Conservation (phyloP, 2,797 vertebrate species). For the Chrysocyon brachyurus region DNA sequence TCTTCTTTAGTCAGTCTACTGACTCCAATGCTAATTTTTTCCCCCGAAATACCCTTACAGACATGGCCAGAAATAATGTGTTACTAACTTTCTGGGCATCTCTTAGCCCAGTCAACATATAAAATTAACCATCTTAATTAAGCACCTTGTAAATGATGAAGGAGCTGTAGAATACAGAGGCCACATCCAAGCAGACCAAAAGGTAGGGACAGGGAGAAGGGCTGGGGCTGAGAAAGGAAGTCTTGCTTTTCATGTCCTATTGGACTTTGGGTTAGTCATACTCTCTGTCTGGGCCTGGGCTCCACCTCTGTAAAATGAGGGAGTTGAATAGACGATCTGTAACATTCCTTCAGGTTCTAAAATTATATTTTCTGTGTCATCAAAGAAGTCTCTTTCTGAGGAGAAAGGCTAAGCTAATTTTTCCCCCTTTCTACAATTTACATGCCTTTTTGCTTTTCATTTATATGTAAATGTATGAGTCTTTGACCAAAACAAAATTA, state of each 20-base stretch:
- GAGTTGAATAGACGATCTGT: not conserved
- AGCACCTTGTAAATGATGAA: not conserved
- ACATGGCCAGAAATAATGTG: not conserved
- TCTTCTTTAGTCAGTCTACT: not conserved
- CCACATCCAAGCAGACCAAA: not conserved
- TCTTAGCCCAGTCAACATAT: not conserved
- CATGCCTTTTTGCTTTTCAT: slow-evolving; percentile 70
- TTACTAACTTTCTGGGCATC: not conserved
- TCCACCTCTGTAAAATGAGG: not conserved
- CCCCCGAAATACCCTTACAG: not conserved
- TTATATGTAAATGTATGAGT: slow-evolving; percentile 75
- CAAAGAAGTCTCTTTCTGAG: slow-evolving; percentile 62
- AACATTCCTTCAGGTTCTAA: slow-evolving; percentile 13
- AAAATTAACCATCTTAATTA: not conserved
- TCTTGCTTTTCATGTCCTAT: not conserved
- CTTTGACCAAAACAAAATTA: slow-evolving; percentile 79
- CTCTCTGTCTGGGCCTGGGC: not conserved
- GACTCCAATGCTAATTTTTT: not conserved
- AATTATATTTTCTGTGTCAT: not conserved
- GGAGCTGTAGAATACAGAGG: not conserved
- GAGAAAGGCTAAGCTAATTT: slow-evolving; percentile 42
- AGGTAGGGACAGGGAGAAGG: not conserved
- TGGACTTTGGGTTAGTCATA: not conserved
- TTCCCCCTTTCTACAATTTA: slow-evolving; percentile 54
- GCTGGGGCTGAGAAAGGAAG: not conserved